These are phyloP conservation scores for Tipula lateralis DNA, from an alignment of 2,888 invertebrate species.

Conservation along the genomic window DNA sequence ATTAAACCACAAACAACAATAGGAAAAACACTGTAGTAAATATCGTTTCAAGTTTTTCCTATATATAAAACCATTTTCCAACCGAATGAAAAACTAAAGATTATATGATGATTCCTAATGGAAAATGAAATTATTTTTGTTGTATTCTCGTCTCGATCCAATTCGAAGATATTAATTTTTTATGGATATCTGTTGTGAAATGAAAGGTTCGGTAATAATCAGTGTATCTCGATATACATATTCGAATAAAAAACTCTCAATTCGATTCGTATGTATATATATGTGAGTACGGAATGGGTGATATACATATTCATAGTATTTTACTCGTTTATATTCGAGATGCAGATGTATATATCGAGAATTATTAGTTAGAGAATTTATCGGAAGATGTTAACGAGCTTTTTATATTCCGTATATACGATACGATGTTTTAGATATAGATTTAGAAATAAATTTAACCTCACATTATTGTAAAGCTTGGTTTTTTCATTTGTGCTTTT, in stretches of 20 bases:
- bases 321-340: no score
- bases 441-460: no score
- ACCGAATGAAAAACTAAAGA: not conserved
- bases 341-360: not conserved
- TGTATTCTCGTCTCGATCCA: not conserved
- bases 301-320: not conserved
- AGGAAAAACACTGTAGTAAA: not conserved
- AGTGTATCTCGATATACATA: not conserved
- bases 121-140: not conserved
- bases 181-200: not conserved
- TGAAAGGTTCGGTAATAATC: not conserved
- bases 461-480: no score
- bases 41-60: not conserved
- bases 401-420: no score
- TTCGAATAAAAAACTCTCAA: not conserved
- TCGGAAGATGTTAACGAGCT: no score
- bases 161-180: not conserved
- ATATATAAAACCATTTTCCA: constrained; percentile 12
- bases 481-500: no score
- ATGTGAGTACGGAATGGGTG: not conserved
- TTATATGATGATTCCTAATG: constrained; percentile 24
- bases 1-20: not conserved
- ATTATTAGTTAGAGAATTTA: no score
- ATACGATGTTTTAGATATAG: no score
- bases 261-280: not conserved